Conservation (phyloP, 2,113 vertebrate genomes). For the Lampris incognitus region DNA sequence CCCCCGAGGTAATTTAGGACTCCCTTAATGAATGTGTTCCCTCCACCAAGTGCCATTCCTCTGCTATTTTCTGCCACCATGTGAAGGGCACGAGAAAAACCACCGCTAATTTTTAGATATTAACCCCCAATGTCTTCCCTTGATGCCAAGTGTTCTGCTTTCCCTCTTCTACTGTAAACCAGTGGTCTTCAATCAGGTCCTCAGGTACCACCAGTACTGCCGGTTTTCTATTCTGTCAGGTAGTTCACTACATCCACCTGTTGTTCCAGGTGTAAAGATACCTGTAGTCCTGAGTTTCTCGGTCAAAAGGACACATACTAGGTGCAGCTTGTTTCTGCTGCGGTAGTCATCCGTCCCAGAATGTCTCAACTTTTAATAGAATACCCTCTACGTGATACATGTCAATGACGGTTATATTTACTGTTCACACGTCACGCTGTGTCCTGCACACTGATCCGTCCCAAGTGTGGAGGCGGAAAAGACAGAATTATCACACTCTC, state of each 20-base stretch:
- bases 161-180: no score
- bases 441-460: background rate
- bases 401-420: constrained; percentile 8
- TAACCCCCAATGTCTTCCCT: background rate
- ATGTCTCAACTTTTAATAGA: background rate
- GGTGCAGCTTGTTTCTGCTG: no score
- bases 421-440: background rate
- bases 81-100: background rate
- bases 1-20: background rate
- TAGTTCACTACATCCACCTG: no score
- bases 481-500: no score
- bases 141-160: no score
- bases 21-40: constrained; percentile 1
- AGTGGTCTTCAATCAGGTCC: no score
- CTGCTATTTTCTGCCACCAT: background rate
- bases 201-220: no score
- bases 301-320: no score
- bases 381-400: constrained; percentile 3
- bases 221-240: no score
- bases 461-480: background rate
- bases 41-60: no score
- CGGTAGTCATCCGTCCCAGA: background rate
- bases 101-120: background rate
- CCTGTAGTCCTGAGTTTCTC: background rate
- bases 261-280: no score